Evolutionary conservation across 2,797 vertebrate genomes (phyloP).

Genomic region (Anguilla marmorata): DNA sequence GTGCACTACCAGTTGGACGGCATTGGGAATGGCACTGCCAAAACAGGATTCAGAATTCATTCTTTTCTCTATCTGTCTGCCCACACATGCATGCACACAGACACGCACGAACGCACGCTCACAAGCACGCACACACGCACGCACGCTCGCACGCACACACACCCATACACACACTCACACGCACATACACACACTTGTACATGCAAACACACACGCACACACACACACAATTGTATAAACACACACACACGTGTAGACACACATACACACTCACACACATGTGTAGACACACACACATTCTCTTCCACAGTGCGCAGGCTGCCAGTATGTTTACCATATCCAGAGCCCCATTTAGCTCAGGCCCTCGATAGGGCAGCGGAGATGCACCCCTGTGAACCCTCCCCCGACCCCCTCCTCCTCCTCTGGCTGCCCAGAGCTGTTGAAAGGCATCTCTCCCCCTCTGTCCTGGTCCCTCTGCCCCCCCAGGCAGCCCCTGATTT

Average conservation of each 20-base stretch:
- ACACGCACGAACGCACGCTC: constrained; percentile 18
- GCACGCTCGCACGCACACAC: background rate
- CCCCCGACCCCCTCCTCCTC: background rate
- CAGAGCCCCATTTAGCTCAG: background rate
- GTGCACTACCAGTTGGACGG: background rate
- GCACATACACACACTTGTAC: constrained; percentile 33
- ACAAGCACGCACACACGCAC: background rate
- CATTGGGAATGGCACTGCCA: background rate
- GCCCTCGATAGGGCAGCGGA: background rate
- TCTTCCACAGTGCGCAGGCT: background rate
- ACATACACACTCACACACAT: too few relatives aligned
- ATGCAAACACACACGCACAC: constrained; percentile 35
- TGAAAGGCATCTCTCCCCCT: background rate
- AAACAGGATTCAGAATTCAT: background rate
- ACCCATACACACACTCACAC: background rate
- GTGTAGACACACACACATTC: constrained; percentile 21
- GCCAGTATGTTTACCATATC: background rate
- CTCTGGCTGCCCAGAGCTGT: background rate
- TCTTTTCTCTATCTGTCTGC: background rate
- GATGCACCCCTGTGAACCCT: constrained; percentile 5
- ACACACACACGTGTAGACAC: background rate
- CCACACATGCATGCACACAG: constrained; percentile 22
- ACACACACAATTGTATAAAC: constrained; percentile 32
- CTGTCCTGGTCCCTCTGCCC: background rate
- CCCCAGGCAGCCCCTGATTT: constrained; percentile 57